Percentiles rank a stretch among this genome's conserved stretches.
These are phyloP conservation scores for Lasioglossum malachurum DNA, from an alignment of 2,888 invertebrate species.

Conservation along the genomic window DNA sequence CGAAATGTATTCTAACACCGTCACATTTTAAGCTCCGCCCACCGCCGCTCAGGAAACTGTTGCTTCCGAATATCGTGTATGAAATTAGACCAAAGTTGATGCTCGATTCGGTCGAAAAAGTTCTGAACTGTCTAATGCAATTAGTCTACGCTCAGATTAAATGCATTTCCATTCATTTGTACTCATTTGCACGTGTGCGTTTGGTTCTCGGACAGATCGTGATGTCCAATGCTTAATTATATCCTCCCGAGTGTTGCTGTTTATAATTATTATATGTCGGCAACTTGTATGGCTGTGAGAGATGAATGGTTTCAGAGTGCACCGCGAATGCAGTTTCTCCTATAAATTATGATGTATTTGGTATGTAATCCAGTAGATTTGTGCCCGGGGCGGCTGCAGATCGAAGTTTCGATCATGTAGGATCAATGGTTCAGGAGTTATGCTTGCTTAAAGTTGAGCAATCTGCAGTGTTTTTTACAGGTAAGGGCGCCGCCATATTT, in stretches of 20 bases:
- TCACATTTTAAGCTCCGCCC: neutral
- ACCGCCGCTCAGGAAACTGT: neutral
- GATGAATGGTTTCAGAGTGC: too few species aligned
- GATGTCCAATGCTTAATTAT: neutral
- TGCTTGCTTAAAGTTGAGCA: too few species aligned
- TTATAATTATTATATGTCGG: too few species aligned
- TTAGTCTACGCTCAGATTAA: neutral
- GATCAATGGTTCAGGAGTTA: too few species aligned
- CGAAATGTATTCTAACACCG: neutral
- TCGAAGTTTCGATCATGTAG: too few species aligned
- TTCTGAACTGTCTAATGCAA: neutral
- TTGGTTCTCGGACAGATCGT: neutral
- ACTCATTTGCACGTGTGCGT: neutral
- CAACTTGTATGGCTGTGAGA: too few species aligned
- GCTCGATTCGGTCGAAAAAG: neutral
- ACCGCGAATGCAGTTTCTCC: too few species aligned
- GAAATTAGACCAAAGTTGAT: neutral
- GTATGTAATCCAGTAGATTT: too few species aligned
- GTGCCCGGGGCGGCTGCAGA: too few species aligned
- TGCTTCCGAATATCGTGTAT: neutral
- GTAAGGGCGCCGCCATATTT: too few species aligned
- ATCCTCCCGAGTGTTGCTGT: neutral
- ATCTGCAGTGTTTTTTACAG: too few species aligned
- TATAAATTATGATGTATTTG: too few species aligned
- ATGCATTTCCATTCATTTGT: neutral